phyloP scores from a whole-genome alignment of 2,888 invertebrate species.

The Orchestes rusci region DNA sequence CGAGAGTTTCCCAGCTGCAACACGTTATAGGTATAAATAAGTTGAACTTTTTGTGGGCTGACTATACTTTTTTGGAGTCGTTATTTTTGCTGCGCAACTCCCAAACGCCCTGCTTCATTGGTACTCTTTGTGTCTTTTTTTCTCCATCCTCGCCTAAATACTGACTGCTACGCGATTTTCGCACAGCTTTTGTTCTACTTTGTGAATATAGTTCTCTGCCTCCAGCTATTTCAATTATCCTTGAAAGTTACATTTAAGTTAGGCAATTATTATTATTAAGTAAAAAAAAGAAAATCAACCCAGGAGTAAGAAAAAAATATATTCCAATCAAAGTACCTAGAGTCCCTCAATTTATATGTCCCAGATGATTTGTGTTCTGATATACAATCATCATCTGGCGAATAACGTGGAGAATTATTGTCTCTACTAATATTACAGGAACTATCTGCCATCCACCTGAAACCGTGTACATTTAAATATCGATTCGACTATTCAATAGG shows the following conservation, averaged over 20 bases:
- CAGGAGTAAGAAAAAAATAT: slow-evolving; percentile 1
- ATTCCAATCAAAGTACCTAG: slow-evolving; percentile 50
- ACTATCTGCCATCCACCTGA: slow-evolving; percentile 43
- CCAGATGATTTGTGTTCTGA: slow-evolving; percentile 46
- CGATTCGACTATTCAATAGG: too few relatives aligned
- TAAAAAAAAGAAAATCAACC: not conserved
- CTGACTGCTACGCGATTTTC: slow-evolving; percentile 58
- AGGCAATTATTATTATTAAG: not conserved
- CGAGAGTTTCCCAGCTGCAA: slow-evolving; percentile 41
- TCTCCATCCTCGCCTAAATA: slow-evolving; percentile 37
- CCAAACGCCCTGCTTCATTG: slow-evolving; percentile 52
- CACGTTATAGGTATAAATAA: too few relatives aligned
- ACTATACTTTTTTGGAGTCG: slow-evolving; percentile 37
- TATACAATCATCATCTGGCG: slow-evolving; percentile 46
- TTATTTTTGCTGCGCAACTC: slow-evolving; percentile 48
- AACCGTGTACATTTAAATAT: too few relatives aligned
- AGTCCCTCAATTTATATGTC: slow-evolving; percentile 66
- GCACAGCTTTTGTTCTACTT: slow-evolving; percentile 67
- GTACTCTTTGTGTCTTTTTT: slow-evolving; percentile 48
- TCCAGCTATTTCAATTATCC: slow-evolving; percentile 71
- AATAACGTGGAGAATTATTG: slow-evolving; percentile 21
- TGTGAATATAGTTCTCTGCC: slow-evolving; percentile 79
- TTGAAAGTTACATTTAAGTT: slow-evolving; percentile 30
- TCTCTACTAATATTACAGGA: slow-evolving; percentile 33
- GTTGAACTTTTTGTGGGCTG: too few relatives aligned